Evolutionary conservation across 2,113 vertebrate species (phyloP).

Genomic region (Potamarius usumacintae): DNA sequence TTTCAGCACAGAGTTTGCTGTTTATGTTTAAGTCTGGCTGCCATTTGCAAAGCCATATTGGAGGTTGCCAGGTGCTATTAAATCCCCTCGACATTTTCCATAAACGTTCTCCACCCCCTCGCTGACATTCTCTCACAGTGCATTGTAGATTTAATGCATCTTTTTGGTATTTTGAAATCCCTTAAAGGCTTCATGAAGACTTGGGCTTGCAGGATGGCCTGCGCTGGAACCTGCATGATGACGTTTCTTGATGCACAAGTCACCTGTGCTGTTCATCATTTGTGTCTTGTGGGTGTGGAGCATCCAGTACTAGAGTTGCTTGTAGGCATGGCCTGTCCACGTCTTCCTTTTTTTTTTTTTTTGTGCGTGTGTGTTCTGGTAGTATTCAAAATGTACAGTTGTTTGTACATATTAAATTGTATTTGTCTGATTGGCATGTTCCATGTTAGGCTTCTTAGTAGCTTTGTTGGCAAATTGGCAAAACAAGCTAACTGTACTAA

Average conservation of each 20-base stretch:
- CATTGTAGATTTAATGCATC: conserved; percentile 58
- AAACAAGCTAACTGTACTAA: neutral
- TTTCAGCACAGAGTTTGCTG: conserved; percentile 24
- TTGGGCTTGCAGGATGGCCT: no score
- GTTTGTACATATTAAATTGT: neutral
- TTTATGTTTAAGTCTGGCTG: conserved; percentile 54
- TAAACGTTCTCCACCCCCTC: conserved; percentile 66
- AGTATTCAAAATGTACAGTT: neutral
- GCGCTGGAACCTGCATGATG: neutral
- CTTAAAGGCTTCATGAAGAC: conserved; percentile 53
- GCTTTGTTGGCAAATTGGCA: neutral
- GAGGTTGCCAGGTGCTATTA: conserved; percentile 71
- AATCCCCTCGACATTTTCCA: conserved; percentile 74
- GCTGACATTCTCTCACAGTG: conserved; percentile 68
- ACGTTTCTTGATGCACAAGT: neutral
- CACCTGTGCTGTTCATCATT: neutral
- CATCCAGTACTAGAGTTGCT: neutral
- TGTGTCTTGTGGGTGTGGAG: neutral
- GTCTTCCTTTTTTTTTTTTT: no score
- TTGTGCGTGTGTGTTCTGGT: no score
- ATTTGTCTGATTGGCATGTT: neutral
- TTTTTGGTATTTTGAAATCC: conserved; percentile 65
- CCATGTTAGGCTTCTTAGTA: neutral
- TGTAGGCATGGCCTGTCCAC: neutral
- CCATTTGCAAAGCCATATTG: conserved; percentile 65